phyloP scores from a whole-genome alignment of 1,140 invertebrate species.

The Musca vetustissima region DNA sequence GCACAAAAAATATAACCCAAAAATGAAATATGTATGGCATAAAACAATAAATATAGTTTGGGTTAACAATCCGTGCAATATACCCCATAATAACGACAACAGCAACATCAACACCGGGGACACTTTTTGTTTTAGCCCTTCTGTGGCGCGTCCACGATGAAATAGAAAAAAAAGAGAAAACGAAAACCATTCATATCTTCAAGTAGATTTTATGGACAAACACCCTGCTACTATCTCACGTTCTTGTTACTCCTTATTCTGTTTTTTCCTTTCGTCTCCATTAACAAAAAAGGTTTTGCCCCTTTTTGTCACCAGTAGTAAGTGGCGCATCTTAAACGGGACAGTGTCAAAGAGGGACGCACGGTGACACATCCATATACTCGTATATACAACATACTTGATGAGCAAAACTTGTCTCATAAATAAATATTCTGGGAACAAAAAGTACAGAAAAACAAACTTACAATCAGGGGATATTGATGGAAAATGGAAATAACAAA shows the following conservation, averaged over 20 bases:
- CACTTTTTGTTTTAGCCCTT: too few relatives aligned
- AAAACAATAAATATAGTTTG: slow-evolving; percentile 25
- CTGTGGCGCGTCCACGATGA: background rate
- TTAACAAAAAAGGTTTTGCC: background rate
- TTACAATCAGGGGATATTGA: too few relatives aligned
- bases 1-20: too few relatives aligned
- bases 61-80: slow-evolving; percentile 25
- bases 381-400: background rate
- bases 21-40: too few relatives aligned
- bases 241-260: too few relatives aligned
- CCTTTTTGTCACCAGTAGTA: slow-evolving; percentile 7
- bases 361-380: slow-evolving; percentile 15
- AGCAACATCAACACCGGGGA: too few relatives aligned
- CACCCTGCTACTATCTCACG: too few relatives aligned
- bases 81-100: too few relatives aligned
- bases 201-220: background rate
- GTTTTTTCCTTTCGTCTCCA: too few relatives aligned
- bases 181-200: background rate
- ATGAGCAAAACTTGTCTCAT: background rate
- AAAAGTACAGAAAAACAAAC: too few relatives aligned
- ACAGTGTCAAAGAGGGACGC: slow-evolving; percentile 3
- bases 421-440: slow-evolving; percentile 5
- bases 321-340: slow-evolving; percentile 1
- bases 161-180: background rate
- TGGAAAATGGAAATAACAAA: background rate